These are phyloP conservation scores for Zeuzera pyrina DNA, from an alignment of 2,888 invertebrate genomes.

Conservation along the genomic window DNA sequence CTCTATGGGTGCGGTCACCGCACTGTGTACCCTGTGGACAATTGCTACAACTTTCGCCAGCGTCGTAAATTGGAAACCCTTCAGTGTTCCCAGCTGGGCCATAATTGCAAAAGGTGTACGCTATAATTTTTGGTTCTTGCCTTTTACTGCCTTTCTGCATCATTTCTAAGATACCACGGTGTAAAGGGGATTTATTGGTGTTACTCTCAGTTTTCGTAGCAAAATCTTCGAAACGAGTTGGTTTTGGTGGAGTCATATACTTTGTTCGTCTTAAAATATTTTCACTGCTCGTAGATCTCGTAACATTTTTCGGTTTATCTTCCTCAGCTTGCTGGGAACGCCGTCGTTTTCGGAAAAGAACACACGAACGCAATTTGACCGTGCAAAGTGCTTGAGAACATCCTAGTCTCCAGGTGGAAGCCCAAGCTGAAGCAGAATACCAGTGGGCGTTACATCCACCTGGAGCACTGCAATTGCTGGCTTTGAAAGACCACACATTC, in stretches of 20 bases:
- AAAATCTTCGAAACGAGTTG: constrained; percentile 33
- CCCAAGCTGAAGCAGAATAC: constrained; percentile 62
- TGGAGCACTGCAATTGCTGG: constrained; percentile 49
- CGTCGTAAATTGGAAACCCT: constrained; percentile 60
- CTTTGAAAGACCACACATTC: constrained; percentile 48
- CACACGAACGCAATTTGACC: constrained; percentile 43
- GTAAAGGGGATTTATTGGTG: constrained; percentile 37
- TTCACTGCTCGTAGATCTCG: constrained; percentile 21
- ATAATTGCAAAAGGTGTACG: constrained; percentile 61
- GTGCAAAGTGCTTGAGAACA: constrained; percentile 60
- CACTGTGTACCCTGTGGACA: constrained; percentile 57
- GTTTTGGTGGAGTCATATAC: constrained; percentile 31
- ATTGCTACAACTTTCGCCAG: constrained; percentile 44
- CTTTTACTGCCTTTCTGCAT: constrained; percentile 19
- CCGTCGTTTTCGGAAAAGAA: constrained; percentile 39
- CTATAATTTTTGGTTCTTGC: constrained; percentile 43
- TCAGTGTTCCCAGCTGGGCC: constrained; percentile 63
- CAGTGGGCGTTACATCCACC: constrained; percentile 60
- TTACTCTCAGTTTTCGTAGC: constrained; percentile 19
- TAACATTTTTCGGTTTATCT: constrained; percentile 11
- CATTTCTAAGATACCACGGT: constrained; percentile 33
- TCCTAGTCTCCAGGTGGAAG: constrained; percentile 59
- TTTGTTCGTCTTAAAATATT: constrained; percentile 46
- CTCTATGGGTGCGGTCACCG: constrained; percentile 50
- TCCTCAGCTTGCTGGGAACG: constrained; percentile 7